Evolutionary conservation across 2,888 invertebrate genomes (phyloP).

Genomic region (Drosophila prostipennis): DNA sequence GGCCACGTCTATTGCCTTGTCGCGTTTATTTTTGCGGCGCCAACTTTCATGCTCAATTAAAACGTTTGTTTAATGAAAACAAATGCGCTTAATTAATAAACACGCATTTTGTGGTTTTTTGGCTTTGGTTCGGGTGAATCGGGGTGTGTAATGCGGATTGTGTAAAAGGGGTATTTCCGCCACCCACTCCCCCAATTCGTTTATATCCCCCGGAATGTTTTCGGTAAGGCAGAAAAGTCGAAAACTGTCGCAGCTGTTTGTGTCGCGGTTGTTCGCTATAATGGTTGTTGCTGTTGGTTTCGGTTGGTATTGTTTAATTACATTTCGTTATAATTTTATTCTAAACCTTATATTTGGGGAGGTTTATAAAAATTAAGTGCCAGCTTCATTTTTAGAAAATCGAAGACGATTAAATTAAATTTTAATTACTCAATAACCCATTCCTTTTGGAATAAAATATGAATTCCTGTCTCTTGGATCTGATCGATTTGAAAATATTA

Average conservation of each 20-base stretch:
- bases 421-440: too few species aligned
- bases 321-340: constrained; percentile 36
- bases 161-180: constrained; percentile 3
- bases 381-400: constrained; percentile 6
- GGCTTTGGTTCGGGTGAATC: constrained; percentile 6
- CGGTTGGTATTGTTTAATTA: constrained; percentile 66
- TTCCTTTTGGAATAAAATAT: too few species aligned
- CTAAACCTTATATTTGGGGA: constrained; percentile 25
- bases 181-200: not conserved
- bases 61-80: constrained; percentile 84
- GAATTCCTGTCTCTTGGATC: too few species aligned
- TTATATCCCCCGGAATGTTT: constrained; percentile 23
- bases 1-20: constrained; percentile 63
- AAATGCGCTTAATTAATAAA: constrained; percentile 85
- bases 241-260: constrained; percentile 77
- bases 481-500: not conserved
- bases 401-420: too few species aligned
- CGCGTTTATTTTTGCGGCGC: constrained; percentile 76
- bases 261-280: constrained; percentile 68
- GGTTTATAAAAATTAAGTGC: constrained; percentile 70
- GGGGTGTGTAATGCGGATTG: constrained; percentile 4
- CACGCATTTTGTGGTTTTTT: constrained; percentile 83
- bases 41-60: constrained; percentile 83
- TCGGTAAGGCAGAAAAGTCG: constrained; percentile 46
- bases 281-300: constrained; percentile 51